Conservation (phyloP, 2,888 invertebrate genomes). For the Pardosa pseudoannulata region DNA sequence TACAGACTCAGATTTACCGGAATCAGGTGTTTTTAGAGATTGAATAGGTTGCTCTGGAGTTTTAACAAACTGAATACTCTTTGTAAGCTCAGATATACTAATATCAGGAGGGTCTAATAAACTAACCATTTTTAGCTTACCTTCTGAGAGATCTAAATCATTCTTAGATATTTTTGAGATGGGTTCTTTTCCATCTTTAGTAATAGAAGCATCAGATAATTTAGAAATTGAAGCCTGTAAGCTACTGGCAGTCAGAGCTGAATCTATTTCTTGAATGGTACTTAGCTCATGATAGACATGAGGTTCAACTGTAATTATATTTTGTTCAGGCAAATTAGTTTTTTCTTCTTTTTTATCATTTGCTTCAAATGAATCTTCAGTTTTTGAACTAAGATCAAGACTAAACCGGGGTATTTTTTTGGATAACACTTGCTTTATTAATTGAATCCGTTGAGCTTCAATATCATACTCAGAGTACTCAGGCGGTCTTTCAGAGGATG, state of each 20-base stretch:
- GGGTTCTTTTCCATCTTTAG: neutral
- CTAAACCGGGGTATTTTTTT: neutral
- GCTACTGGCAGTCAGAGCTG: constrained; percentile 35
- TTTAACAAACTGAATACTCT: constrained; percentile 29
- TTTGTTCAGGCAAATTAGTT: neutral
- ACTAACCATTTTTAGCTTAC: constrained; percentile 21
- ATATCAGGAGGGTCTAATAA: constrained; percentile 37
- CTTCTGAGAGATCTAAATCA: neutral
- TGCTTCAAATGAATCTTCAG: no score
- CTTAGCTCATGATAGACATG: constrained; percentile 59
- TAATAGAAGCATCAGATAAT: neutral
- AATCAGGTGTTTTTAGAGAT: neutral
- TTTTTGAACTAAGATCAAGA: neutral
- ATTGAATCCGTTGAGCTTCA: neutral
- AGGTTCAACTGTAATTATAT: neutral
- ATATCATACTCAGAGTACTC: neutral
- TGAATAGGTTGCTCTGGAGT: neutral
- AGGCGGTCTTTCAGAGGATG: neutral
- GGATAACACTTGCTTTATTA: neutral
- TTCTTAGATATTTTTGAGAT: neutral
- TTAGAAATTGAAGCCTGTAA: neutral
- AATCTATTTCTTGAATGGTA: constrained; percentile 62
- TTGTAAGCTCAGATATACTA: constrained; percentile 36
- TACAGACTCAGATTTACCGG: neutral
- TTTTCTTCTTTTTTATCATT: neutral